Conservation (phyloP, 2,888 invertebrate genomes). For the Caradrina clavipalpis region DNA sequence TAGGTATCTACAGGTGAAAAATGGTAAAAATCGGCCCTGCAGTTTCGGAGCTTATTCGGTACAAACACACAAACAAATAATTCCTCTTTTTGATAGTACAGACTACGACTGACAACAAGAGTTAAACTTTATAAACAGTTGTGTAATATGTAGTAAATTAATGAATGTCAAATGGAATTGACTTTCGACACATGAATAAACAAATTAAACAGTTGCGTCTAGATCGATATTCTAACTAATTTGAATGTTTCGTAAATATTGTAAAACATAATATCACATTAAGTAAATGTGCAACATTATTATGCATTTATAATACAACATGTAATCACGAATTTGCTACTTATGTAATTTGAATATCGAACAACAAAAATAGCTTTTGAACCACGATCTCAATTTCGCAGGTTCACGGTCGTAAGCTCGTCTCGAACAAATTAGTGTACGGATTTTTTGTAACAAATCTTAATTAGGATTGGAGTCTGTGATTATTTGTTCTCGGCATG, state of each 20-base stretch:
- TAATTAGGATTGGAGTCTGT: neutral
- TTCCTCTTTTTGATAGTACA: no score
- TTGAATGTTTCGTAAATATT: conserved; percentile 42
- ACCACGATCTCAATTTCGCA: neutral
- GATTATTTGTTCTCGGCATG: neutral
- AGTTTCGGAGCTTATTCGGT: no score
- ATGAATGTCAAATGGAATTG: conserved; percentile 27
- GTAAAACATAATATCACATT: conserved; percentile 21
- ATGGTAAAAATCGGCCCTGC: no score
- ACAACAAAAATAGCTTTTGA: neutral
- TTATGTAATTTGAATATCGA: conserved; percentile 35
- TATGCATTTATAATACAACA: conserved; percentile 25
- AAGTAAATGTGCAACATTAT: conserved; percentile 2
- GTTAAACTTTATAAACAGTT: conserved; percentile 7
- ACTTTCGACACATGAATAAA: conserved; percentile 27
- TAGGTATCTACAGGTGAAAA: no score
- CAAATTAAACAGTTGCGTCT: conserved; percentile 33
- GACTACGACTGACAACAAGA: neutral
- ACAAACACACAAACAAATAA: no score
- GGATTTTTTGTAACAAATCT: conserved; percentile 18
- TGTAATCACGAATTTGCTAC: conserved; percentile 9
- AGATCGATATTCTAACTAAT: conserved; percentile 23
- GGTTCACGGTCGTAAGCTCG: conserved; percentile 30
- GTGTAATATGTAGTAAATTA: conserved; percentile 29
- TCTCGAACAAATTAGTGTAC: conserved; percentile 1